Evolutionary conservation across 2,797 vertebrate species (phyloP).

Genomic region (Parauchenoglanis punctatus): DNA sequence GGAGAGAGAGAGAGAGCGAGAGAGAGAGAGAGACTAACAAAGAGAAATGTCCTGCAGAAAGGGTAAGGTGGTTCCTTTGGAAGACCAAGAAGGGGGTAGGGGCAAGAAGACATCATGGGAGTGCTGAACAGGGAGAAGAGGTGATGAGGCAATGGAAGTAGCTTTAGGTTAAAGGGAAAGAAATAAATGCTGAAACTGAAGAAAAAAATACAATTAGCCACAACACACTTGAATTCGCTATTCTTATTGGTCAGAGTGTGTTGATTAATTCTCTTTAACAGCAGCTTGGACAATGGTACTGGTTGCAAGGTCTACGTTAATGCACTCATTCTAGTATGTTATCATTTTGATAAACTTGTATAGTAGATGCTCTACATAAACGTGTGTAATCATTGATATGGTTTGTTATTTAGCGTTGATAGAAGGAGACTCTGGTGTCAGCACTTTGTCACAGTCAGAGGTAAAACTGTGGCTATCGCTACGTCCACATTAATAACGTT

Average conservation of each 20-base stretch:
- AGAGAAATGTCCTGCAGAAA: conserved; percentile 87
- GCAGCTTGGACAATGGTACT: background rate
- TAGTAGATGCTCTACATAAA: background rate
- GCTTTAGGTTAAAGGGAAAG: conserved; percentile 13
- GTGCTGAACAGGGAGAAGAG: background rate
- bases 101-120: background rate
- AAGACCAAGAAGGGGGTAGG: conserved; percentile 6
- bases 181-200: background rate
- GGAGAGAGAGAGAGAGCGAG: conserved; percentile 78
- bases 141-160: conserved; percentile 6
- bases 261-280: background rate
- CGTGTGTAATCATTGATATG: background rate
- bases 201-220: background rate
- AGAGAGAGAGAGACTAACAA: conserved; percentile 90
- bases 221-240: background rate
- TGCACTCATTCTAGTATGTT: background rate
- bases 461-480: background rate
- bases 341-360: background rate
- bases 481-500: too few relatives aligned
- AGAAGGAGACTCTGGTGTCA: background rate
- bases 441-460: background rate
- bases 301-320: background rate
- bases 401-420: background rate
- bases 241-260: background rate
- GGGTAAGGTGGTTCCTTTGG: conserved; percentile 83